These are phyloP conservation scores for Drosophila auraria DNA, from an alignment of 1,140 invertebrate species.

Conservation along the genomic window DNA sequence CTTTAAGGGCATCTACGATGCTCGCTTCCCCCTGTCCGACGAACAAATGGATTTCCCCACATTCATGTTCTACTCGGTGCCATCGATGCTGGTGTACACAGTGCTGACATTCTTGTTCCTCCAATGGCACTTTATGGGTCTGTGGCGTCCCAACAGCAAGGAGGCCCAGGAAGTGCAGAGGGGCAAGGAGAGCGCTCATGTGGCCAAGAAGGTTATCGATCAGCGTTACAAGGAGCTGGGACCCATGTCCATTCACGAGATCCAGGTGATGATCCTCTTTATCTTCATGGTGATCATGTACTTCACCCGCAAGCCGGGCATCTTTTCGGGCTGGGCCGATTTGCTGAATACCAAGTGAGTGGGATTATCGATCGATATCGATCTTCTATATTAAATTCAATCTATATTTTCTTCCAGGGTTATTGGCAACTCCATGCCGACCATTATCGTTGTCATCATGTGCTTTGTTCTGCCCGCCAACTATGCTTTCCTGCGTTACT, in stretches of 20 bases:
- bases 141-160: constrained; percentile 88
- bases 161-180: constrained; percentile 87
- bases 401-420: constrained; percentile 84
- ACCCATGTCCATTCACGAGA: constrained; percentile 93
- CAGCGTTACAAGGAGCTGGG: constrained; percentile 92
- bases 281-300: constrained; percentile 92
- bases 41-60: constrained; percentile 90
- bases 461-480: constrained; percentile 93
- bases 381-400: background rate
- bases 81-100: constrained; percentile 90
- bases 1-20: constrained; percentile 91
- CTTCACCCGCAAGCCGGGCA: constrained; percentile 93
- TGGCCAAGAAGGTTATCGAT: constrained; percentile 89
- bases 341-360: constrained; percentile 58
- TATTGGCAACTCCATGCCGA: constrained; percentile 93
- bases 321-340: constrained; percentile 78
- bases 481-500: constrained; percentile 90
- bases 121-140: constrained; percentile 91
- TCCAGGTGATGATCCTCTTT: constrained; percentile 91
- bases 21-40: constrained; percentile 86
- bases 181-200: constrained; percentile 87
- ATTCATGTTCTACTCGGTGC: constrained; percentile 90
- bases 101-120: constrained; percentile 90
- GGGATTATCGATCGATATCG: too few relatives aligned
- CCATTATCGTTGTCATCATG: constrained; percentile 91